Conservation (phyloP, 2,113 vertebrate genomes). For the Damaliscus lunatus region DNA sequence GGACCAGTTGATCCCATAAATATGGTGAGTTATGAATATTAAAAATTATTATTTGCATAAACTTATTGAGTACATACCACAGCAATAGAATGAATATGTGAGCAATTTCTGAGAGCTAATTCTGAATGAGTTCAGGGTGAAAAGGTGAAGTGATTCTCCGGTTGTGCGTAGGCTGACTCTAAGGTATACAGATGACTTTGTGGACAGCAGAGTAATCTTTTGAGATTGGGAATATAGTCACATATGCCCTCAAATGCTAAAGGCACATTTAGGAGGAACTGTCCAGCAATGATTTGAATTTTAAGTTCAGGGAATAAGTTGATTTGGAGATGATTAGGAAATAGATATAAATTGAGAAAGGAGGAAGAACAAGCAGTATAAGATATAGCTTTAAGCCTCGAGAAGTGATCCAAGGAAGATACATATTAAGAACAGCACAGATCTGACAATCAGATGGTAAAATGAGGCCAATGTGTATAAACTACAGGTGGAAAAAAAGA, state of each 20-base stretch:
- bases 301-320: neutral
- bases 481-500: neutral
- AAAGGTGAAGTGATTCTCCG: neutral
- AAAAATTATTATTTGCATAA: neutral
- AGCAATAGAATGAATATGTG: neutral
- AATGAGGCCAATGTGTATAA: neutral
- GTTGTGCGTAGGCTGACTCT: neutral
- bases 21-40: constrained; percentile 88
- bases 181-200: neutral
- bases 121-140: neutral
- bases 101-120: neutral
- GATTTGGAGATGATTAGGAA: neutral
- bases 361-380: neutral
- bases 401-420: neutral
- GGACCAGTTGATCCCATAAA: constrained; percentile 98
- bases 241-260: neutral
- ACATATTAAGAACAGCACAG: neutral
- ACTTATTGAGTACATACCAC: neutral
- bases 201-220: neutral
- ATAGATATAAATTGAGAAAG: neutral
- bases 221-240: neutral
- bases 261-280: neutral
- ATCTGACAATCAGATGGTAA: neutral
- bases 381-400: neutral
- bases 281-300: neutral